Evolutionary conservation across 2,113 vertebrate species (phyloP).

Genomic region (Halcyon senegalensis): DNA sequence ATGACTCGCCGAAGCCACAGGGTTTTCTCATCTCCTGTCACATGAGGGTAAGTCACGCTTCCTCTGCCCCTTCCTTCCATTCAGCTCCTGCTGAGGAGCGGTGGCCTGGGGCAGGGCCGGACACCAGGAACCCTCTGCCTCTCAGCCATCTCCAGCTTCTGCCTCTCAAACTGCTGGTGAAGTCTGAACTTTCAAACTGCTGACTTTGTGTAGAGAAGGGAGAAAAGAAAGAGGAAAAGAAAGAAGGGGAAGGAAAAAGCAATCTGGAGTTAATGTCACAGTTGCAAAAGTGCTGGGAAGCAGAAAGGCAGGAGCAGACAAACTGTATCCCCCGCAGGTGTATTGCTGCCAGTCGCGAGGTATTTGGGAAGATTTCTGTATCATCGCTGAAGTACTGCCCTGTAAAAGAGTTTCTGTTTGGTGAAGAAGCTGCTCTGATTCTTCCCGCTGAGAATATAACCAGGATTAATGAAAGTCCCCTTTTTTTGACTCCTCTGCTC

Average conservation of each 20-base stretch:
- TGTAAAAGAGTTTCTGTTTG: neutral
- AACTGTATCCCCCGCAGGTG: neutral
- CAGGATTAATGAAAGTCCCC: neutral
- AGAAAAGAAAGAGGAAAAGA: conserved; percentile 40
- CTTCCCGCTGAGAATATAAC: neutral
- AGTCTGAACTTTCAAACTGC: neutral
- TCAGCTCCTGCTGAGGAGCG: neutral
- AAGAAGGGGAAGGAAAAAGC: conserved; percentile 5
- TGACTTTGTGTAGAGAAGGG: neutral
- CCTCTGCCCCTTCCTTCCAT: neutral
- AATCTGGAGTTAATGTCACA: neutral
- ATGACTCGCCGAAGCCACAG: neutral
- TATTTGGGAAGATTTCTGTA: neutral
- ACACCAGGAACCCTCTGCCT: neutral
- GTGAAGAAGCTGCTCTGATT: neutral
- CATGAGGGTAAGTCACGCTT: neutral
- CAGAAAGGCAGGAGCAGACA: neutral
- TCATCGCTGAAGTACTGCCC: neutral
- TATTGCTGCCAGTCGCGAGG: neutral
- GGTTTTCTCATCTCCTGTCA: neutral
- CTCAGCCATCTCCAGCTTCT: neutral
- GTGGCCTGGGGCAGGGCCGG: neutral
- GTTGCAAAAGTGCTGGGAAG: neutral
- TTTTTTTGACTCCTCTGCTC: neutral
- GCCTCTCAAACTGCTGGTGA: neutral